Base-by-base conservation (phyloP, 2,888 invertebrate species). In the Bembecia ichneumoniformis region DNA sequence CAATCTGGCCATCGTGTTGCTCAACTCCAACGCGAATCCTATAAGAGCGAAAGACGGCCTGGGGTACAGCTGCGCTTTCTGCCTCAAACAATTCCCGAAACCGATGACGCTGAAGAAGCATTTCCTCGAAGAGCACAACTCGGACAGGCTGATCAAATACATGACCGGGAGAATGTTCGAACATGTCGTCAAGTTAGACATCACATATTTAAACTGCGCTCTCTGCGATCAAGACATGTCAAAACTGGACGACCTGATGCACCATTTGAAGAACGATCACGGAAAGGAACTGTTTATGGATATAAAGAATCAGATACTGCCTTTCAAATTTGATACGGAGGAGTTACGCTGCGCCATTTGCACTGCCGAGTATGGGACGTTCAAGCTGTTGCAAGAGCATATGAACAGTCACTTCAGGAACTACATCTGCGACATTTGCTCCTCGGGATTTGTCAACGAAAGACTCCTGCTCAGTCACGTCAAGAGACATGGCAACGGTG, bases 321-420 rank as follows among this genome's bases (percentile, higher is more conserved):
- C 78, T 0, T 82, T 82, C 49, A 76, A 66, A 55, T 80, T 82
- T 35, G 74, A 78, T 9, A 60, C 70, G 0, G 62, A 69, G 0
- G 62, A 66, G 35, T 50, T 79, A 3, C 60, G 59, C 14, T 82
- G 81, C 52, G 69, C 68, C 0, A 62, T 75, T 0, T 82, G 82
- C 50, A 51, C 57, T 0, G 51, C 58, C 0, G 63, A 62, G 14
- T 77, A 70, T 51, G 54, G 56, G 3, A 69, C 64, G 0, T 82
- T 82, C 49, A 78, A 80, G 55, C 58, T 69, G 0, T 52, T 81
- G 1, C 74, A 74, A 35, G 75, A 77, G 48, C 81, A 81, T 43
- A 81, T 82, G 80, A 78, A 76, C 49, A 58, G 63, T 0, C 81
- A 81, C 59, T 79, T 66, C 17, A 65, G 68, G 2, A 76, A 78